Evolutionary conservation across 2,797 vertebrate species (phyloP), one percentile per base, ranked within the genome.

Genomic region (Halcyon badia): DNA sequence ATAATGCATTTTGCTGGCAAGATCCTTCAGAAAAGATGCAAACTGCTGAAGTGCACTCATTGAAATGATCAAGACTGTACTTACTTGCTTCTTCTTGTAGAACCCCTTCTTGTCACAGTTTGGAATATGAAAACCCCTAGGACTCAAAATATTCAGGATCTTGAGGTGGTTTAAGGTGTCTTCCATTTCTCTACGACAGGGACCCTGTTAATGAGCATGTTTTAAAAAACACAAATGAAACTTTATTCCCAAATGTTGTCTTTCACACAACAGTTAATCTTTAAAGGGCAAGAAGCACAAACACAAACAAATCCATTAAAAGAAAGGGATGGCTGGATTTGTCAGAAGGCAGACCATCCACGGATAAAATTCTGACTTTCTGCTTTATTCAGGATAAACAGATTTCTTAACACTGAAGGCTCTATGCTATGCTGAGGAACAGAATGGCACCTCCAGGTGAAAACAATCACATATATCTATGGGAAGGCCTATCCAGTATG

Each of bases 51-150:
- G 17, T 6, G 11, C 9, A 56, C 48, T 85, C 25, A 85, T 0
- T 20, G 19, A 91, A 58, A 46, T n/a, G 5, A 64, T n/a, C 16
- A 19, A 86, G 65, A 83, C 11, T 30, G n/a, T 57, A 85, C 98
- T 98, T 97, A 99, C 99, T 99, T 99, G 99, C 90, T 99, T 99
- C 98, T 99, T 99, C 98, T 99, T 99, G 97, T 99, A 99, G 97
- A 99, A 99, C 8, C 99, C 99, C 93, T 99, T 99, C 97, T 99
- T 99, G 98, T 99, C 99, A 97, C 99, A 99, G 98, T 99, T 99
- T 92, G 99, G 99, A 97, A 99, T 99, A 98, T 99, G 99, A 92
- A 99, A 97, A 37, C 98, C 98, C 96, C 98, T 97, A 49, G 99
- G 99, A 95, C 98, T 99, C 93, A 99, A 98, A 87, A 98, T 98